These are phyloP conservation scores for Cervus canadensis DNA, from an alignment of 2,113 vertebrate species.

Conservation along the genomic window DNA sequence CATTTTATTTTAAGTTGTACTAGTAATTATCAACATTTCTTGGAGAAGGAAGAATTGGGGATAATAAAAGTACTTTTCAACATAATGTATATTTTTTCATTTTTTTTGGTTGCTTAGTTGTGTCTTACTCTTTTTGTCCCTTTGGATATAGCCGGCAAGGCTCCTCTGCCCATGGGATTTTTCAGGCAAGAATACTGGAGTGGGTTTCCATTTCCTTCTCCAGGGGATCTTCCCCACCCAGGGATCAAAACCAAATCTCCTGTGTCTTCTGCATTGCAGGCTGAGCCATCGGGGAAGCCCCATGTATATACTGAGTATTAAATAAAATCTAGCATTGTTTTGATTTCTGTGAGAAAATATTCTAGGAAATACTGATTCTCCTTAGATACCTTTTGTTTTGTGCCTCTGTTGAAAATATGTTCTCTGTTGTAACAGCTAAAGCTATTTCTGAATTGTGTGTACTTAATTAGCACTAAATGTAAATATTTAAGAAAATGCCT, in stretches of 20 bases:
- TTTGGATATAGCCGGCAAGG: not conserved
- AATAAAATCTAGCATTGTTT: not conserved
- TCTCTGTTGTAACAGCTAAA: not conserved
- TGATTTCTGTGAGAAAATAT: conserved; percentile 15
- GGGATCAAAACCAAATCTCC: not conserved
- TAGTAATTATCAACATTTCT: not conserved
- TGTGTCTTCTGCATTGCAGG: not conserved
- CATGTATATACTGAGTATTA: not conserved
- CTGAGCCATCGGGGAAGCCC: not conserved
- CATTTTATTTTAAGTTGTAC: not conserved
- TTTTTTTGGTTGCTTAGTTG: not conserved
- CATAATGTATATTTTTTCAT: not conserved
- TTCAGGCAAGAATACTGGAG: not conserved
- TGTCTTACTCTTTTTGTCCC: not conserved
- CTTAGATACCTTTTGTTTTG: not conserved
- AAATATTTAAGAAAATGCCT: conserved; percentile 41
- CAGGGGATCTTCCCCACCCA: not conserved
- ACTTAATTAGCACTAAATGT: conserved; percentile 9
- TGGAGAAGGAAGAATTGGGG: not conserved
- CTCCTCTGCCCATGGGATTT: not conserved
- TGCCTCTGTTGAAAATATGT: not conserved
- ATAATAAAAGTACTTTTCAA: not conserved
- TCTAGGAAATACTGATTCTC: not conserved
- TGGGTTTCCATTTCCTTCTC: not conserved
- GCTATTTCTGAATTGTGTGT: not conserved